Evolutionary conservation across 1,140 invertebrate species (phyloP), one percentile per base, ranked within the genome.

Genomic region (Rhyzopertha dominica): DNA sequence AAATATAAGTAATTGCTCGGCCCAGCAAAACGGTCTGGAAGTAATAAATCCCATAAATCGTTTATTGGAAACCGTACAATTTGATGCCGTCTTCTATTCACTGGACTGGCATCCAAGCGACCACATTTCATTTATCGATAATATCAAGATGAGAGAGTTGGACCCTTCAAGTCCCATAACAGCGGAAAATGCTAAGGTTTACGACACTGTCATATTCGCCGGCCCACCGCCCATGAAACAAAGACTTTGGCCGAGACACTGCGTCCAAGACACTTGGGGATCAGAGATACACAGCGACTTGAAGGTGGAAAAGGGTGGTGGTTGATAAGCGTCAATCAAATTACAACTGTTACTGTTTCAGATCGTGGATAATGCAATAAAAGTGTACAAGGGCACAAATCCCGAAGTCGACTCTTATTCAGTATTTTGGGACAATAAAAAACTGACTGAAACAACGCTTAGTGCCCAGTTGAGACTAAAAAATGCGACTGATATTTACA

Each of bases 371-470:
- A 78, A 82, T 43, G 82, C 84, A 12, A 78, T 89, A 17, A 86
- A 89, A 67, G 82, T 96, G 25, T 87, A 92, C 66, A 98, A 97
- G 71, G 94, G 95, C 12, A 92, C 87, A 2, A 89, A 95, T 67
- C 83, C 93, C 0, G 88, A 95, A 50, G 87, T 97, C 7, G 95
- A 98, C 64, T 95, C 91, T 1, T 98, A 98, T 69, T 97, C 93
- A 0, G 95, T 95, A 10, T 98, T 99, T 73, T 95, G 87, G 85
- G 95, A 98, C 69, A 98, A 98, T 71, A 87, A 90, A 63, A 91
- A 90, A 66, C 66, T 91, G 19, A 85, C 84, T 1, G 80, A 93
- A 56, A 98, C 94, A 3, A 84, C 84, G 13, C 69, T 98, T n/a
- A 80, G 81, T 47, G 75, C 78, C 1, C 83, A 95, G 62, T 71